These are phyloP conservation scores for Actinia equina DNA, from an alignment of 64 coral and sea anemone genomes.

Conservation along the genomic window DNA sequence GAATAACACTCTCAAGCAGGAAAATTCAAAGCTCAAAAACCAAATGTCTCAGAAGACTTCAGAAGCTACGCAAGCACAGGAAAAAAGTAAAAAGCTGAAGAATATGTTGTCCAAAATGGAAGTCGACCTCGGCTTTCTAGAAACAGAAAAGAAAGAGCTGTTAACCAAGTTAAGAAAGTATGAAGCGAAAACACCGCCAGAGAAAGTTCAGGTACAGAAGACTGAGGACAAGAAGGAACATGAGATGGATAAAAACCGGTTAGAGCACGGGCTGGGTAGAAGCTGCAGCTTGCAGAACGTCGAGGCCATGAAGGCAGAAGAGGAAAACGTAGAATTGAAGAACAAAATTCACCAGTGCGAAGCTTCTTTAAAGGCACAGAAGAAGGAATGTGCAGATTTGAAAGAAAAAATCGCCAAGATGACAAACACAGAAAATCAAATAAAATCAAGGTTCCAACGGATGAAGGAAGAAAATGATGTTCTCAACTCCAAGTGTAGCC, in stretches of 20 bases:
- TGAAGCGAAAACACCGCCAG: not conserved
- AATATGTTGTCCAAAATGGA: not conserved
- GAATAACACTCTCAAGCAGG: not conserved
- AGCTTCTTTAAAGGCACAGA: not conserved
- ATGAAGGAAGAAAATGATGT: not conserved
- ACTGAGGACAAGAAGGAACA: not conserved
- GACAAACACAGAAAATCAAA: not conserved
- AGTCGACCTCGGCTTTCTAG: not conserved
- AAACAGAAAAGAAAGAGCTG: constrained; percentile 10
- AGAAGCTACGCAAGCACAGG: not conserved
- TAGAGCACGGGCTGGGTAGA: not conserved
- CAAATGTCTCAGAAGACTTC: not conserved
- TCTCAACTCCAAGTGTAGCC: not conserved
- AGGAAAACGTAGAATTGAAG: constrained; percentile 1
- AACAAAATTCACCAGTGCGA: not conserved
- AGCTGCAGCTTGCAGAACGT: not conserved
- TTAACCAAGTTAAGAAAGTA: not conserved
- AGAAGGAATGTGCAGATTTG: not conserved
- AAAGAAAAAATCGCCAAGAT: not conserved
- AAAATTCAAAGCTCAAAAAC: not conserved
- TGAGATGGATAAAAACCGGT: not conserved
- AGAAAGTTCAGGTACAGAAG: not conserved
- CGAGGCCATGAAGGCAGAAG: not conserved
- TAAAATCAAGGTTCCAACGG: not conserved
- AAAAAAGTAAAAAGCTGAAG: not conserved